Base-by-base conservation (phyloP, 1,140 invertebrate species). In the Drosophila ananassae region DNA sequence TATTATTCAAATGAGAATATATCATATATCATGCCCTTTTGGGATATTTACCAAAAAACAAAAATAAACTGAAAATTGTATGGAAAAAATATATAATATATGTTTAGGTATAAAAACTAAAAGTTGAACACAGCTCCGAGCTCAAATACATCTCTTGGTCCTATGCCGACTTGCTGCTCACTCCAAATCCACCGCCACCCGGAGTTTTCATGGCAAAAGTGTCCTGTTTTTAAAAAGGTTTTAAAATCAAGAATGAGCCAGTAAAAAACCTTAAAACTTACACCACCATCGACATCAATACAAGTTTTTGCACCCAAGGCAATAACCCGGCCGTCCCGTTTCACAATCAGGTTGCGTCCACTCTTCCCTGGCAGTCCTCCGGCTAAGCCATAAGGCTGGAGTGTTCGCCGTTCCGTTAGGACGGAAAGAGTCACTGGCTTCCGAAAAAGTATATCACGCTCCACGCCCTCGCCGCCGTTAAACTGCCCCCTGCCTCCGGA, bases 321-420 rank as follows among this genome's bases (percentile, higher is more conserved):
- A 69, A 99, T 96, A 12, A 94, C 92, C 61, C 95, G 93, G 1
- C 96, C 97, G 90, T 96, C 94, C 2, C 91, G 92, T 67, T 95
- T 95, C 51, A 94, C 92, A 62, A 99, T 92, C 3, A 97, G 93
- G 93, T 99, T 99, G 50, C 94, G 91, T 3, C 98, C 98, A 81
- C 94, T 92, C 68, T 94, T 93, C 1, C 97, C 98, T 2, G 95
- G 90, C 47, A 94, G 91, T 2, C 98, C 98, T 62, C 97, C 97
- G 73, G 95, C 93, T 68, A 99, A 91, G 13, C 98, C 99, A 91
- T 99, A 99, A 0, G 99, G 99, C 50, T 94, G 92, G 90, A 98
- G 95, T 0, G 98, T 97, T 87, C 99, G 93, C 67, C 99, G 93
- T 92, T 99, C 99, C 0, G 98, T 99, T 4, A 99, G 93, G 0